A percentile compares a stretch with the other conserved stretches of the same genome.
Evolutionary conservation across 2,113 vertebrate genomes (phyloP).

Genomic region (Tauraco erythrolophus): DNA sequence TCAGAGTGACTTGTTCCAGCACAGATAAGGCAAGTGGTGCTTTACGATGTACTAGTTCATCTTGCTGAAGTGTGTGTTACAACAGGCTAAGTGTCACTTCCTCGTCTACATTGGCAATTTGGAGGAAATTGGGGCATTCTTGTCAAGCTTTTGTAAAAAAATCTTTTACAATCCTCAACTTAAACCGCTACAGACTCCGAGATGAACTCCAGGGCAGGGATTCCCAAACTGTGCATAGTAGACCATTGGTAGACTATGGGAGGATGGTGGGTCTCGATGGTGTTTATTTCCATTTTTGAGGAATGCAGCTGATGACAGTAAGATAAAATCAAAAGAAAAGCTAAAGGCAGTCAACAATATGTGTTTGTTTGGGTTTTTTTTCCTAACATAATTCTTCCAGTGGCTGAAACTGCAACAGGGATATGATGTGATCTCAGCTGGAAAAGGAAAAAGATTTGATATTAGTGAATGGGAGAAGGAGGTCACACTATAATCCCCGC

Average conservation of each 20-base stretch:
- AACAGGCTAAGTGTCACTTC: constrained; percentile 17
- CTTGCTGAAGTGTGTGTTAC: constrained; percentile 34
- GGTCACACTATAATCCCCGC: not conserved
- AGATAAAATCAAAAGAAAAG: not conserved
- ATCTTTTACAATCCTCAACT: not conserved
- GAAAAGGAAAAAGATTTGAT: not conserved
- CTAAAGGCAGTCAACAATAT: not conserved
- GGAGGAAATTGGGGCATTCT: not conserved
- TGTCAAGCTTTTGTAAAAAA: not conserved
- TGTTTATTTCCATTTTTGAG: not conserved
- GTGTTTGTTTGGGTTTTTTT: not conserved
- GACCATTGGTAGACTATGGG: not conserved
- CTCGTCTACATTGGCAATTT: not conserved
- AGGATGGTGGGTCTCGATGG: not conserved
- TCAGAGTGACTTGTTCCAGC: constrained; percentile 38
- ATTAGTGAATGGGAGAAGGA: not conserved
- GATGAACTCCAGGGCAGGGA: not conserved
- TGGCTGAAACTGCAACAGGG: not conserved
- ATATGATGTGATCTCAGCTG: not conserved
- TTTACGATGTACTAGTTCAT: constrained; percentile 4
- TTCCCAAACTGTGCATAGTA: not conserved
- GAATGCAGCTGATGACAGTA: not conserved
- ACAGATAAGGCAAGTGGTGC: constrained; percentile 60
- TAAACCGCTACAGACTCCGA: not conserved
- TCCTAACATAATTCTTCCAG: not conserved